A percentile compares a stretch with the other conserved stretches of the same genome.
phyloP scores from a whole-genome alignment of 2,797 vertebrate genomes.

The Protosalanx chinensis region DNA sequence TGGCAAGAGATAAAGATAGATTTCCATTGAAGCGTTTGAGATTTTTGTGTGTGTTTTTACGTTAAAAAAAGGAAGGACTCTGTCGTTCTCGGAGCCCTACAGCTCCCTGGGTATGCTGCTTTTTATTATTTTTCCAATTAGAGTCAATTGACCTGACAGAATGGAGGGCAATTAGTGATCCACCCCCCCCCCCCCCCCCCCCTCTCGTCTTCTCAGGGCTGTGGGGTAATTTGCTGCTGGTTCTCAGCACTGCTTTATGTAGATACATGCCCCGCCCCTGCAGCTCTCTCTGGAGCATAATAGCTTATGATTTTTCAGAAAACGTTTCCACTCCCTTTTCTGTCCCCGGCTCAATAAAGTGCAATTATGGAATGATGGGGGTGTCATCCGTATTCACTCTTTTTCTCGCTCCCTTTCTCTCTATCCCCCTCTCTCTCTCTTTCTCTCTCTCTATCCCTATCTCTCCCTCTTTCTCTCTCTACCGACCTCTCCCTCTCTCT shows the following conservation, averaged over 20 bases:
- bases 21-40: constrained; percentile 86
- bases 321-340: constrained; percentile 57
- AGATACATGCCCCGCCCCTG: constrained; percentile 72
- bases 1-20: constrained; percentile 75
- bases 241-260: constrained; percentile 95
- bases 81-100: constrained; percentile 87
- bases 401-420: constrained; percentile 56
- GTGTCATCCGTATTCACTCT: constrained; percentile 54
- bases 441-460: not conserved
- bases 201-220: constrained; percentile 80
- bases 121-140: constrained; percentile 99
- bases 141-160: constrained; percentile 99
- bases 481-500: not conserved
- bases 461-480: not conserved
- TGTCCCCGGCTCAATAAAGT: constrained; percentile 49
- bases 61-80: constrained; percentile 76
- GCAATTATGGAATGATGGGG: constrained; percentile 67
- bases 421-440: constrained; percentile 66
- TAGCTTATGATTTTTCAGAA: constrained; percentile 95
- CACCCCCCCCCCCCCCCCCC: constrained; percentile 56
- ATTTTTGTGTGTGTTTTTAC: constrained; percentile 71
- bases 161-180: constrained; percentile 99
- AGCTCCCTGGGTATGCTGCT: constrained; percentile 95
- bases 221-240: constrained; percentile 96
- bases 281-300: constrained; percentile 85